A percentile compares a stretch with the other conserved stretches of the same genome.
These are phyloP conservation scores for Spisula subtruncata DNA, from an alignment of 2,888 invertebrate species.

Conservation along the genomic window DNA sequence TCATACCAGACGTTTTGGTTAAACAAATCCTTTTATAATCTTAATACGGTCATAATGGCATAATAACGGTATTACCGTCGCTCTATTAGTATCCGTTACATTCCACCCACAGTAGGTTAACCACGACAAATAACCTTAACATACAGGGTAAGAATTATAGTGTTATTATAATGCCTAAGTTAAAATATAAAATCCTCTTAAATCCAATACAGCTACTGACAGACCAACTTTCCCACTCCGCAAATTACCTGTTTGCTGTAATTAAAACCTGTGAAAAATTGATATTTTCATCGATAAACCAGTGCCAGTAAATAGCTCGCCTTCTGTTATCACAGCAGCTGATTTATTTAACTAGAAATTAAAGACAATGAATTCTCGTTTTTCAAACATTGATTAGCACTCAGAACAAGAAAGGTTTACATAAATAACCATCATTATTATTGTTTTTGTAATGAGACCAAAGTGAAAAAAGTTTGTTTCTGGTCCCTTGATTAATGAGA, in stretches of 20 bases:
- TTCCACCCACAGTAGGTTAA: neutral
- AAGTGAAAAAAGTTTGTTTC: too few relatives aligned
- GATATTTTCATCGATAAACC: slow-evolving; percentile 18
- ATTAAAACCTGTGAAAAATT: slow-evolving; percentile 14
- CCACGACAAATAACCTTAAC: neutral
- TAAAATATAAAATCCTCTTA: slow-evolving; percentile 10
- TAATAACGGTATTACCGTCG: neutral
- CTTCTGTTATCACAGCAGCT: neutral
- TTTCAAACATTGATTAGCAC: slow-evolving; percentile 8
- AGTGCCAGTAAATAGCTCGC: neutral
- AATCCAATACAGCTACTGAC: neutral
- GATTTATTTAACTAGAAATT: slow-evolving; percentile 5
- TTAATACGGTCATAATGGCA: neutral
- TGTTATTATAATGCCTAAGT: neutral
- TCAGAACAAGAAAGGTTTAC: neutral
- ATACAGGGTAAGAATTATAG: neutral
- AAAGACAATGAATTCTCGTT: neutral
- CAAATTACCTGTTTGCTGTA: neutral
- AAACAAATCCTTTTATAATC: slow-evolving; percentile 19
- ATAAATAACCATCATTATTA: neutral
- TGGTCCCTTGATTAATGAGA: too few relatives aligned
- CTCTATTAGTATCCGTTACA: slow-evolving; percentile 5
- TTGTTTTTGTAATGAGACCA: too few relatives aligned
- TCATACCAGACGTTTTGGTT: neutral
- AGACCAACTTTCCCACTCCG: neutral